Evolutionary conservation across 2,888 invertebrate genomes (phyloP).

Genomic region (Tetragnatha montana): DNA sequence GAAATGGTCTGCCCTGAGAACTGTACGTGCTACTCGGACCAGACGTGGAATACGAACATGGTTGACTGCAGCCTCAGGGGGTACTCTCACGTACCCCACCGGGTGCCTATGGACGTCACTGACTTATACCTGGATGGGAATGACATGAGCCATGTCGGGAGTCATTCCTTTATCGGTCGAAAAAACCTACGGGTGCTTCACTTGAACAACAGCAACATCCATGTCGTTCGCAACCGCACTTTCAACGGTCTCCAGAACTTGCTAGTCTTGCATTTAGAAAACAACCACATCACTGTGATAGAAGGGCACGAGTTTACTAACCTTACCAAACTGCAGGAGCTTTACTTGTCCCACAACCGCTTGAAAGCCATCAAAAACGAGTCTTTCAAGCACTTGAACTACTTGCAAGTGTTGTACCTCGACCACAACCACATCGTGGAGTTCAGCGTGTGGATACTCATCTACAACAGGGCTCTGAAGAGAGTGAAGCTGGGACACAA

Average conservation of each 20-base stretch:
- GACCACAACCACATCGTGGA: constrained; percentile 84
- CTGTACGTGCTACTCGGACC: constrained; percentile 92
- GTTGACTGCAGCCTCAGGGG: constrained; percentile 86
- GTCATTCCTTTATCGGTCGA: constrained; percentile 90
- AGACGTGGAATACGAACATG: constrained; percentile 89
- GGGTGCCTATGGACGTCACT: constrained; percentile 93
- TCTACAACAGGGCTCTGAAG: constrained; percentile 79
- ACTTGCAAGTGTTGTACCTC: constrained; percentile 82
- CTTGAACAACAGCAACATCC: constrained; percentile 86
- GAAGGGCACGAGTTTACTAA: constrained; percentile 89
- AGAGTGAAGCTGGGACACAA: constrained; percentile 85
- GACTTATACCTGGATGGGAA: constrained; percentile 90
- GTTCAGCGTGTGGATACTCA: constrained; percentile 83
- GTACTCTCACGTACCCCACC: constrained; percentile 80
- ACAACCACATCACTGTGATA: constrained; percentile 83
- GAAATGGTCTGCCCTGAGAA: constrained; percentile 92
- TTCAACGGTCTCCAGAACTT: constrained; percentile 88
- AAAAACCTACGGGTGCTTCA: constrained; percentile 86
- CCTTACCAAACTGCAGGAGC: constrained; percentile 83
- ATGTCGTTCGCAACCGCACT: constrained; percentile 86
- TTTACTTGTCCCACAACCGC: constrained; percentile 85
- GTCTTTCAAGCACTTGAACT: constrained; percentile 83
- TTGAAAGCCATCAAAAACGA: constrained; percentile 83
- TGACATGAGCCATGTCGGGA: constrained; percentile 84
- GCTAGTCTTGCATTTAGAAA: constrained; percentile 85